phyloP scores from a whole-genome alignment of 1,140 invertebrate species.

The Drosophila melanica region DNA sequence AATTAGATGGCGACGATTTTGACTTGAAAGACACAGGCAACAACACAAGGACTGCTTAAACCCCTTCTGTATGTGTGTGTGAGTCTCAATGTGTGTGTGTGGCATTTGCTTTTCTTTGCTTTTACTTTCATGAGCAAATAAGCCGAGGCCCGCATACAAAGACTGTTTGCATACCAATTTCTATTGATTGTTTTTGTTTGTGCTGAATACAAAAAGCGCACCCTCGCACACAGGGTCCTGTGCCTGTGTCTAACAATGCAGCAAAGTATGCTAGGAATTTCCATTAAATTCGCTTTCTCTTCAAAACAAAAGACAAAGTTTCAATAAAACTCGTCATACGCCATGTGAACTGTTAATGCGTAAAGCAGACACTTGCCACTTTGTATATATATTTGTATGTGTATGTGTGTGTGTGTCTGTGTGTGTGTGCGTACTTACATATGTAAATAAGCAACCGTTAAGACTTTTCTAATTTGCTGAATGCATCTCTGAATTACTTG shows the following conservation, averaged over 20 bases:
- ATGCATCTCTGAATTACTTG: constrained; percentile 5
- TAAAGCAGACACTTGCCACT: constrained; percentile 1
- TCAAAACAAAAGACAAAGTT: constrained; percentile 61
- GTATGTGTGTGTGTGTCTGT: background rate
- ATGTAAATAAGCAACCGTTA: constrained; percentile 38
- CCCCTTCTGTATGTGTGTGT: constrained; percentile 10
- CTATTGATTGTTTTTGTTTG: constrained; percentile 78
- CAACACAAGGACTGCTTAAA: background rate
- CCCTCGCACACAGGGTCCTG: background rate
- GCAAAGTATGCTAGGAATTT: constrained; percentile 62
- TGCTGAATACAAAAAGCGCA: constrained; percentile 39
- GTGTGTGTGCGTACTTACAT: background rate
- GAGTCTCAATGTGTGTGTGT: constrained; percentile 13
- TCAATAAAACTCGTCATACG: constrained; percentile 40
- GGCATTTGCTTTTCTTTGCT: constrained; percentile 55
- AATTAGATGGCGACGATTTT: constrained; percentile 23
- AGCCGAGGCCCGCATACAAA: constrained; percentile 54
- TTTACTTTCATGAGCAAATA: constrained; percentile 72
- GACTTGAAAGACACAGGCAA: background rate
- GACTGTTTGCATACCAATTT: constrained; percentile 75
- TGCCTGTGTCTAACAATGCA: constrained; percentile 44
- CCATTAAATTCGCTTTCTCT: constrained; percentile 41
- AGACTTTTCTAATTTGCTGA: background rate
- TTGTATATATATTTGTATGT: background rate
- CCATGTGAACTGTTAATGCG: constrained; percentile 42